Base-by-base conservation (phyloP, 2,113 vertebrate species). In the Eupsittula cactorum region DNA sequence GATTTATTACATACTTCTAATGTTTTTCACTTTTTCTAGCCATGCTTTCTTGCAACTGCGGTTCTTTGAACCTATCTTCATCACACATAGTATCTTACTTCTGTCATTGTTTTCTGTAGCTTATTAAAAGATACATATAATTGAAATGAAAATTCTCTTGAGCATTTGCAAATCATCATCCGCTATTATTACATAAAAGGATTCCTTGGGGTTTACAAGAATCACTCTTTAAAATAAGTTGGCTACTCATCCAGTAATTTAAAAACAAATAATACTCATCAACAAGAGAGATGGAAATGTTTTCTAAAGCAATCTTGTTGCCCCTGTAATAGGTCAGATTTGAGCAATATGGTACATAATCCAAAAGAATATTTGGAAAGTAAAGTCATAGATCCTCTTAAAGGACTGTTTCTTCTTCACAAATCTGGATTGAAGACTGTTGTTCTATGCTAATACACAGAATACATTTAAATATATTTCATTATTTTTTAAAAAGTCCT, bases 271-370 rank as follows among this genome's bases (percentile, higher is more conserved):
- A 82, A 81, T 78, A 29, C 33, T 75, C 46, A 70, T 83, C 68
- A 69, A 21, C 21, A 71, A 37, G 70, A 71, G 62, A 68, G 52
- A 88, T 52, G 42, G 55, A 83, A 91, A 55, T 29, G 23, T 50
- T 93, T 94, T 82, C 71, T 74, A 57, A 92, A 76, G 65, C 65
- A 74, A 27, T 89, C 47, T 42, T 79, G 4, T 75, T 92, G 86
- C 50, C 37, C 91, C 86, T 93, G 50, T 86, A 85, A 78, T 81
- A 62, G 42, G 91, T 91, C 50, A 87, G 49, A 75, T 89, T 87
- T 91, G 52, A 89, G 44, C 41, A 49, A 55, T 60, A 68, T 62
- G 62, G 50, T 64, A 47, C 33, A 59, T 89, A 91, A 74, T 86
- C 92, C 52, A 82, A 71, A 82, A 67, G 33, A 89, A 50, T 89